Percentiles rank a stretch among this genome's conserved stretches.
Evolutionary conservation across 1,140 invertebrate species (phyloP).

Genomic region (Cotesia chilonis): DNA sequence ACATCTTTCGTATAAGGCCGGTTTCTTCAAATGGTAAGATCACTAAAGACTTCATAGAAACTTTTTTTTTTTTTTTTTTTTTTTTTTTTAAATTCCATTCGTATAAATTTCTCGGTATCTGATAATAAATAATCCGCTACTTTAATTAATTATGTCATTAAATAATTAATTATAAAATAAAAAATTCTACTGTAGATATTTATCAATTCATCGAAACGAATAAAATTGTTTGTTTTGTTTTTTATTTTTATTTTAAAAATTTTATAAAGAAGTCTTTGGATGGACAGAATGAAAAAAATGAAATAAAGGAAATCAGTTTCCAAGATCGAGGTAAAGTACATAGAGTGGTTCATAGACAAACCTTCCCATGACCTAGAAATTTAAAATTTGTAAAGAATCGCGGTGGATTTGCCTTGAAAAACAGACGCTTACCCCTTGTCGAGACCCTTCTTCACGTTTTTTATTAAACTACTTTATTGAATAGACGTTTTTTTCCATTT

Average conservation of each 20-base stretch:
- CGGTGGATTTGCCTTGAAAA: slow-evolving; percentile 56
- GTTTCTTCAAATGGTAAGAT: slow-evolving; percentile 37
- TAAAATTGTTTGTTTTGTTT: too few species aligned
- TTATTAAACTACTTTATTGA: slow-evolving; percentile 21
- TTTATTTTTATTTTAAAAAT: background rate
- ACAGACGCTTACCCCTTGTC: slow-evolving; percentile 61
- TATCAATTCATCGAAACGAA: too few species aligned
- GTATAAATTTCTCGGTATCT: background rate
- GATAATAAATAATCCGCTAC: slow-evolving; percentile 18
- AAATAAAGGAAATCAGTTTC: slow-evolving; percentile 60
- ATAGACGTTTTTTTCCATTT: slow-evolving; percentile 38
- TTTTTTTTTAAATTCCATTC: background rate
- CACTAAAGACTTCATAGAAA: slow-evolving; percentile 26
- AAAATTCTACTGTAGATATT: too few species aligned
- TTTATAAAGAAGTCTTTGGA: background rate
- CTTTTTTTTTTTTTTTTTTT: slow-evolving; percentile 15
- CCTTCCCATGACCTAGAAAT: slow-evolving; percentile 66
- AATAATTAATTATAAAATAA: slow-evolving; percentile 1
- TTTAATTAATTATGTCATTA: slow-evolving; percentile 21
- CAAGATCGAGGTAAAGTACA: slow-evolving; percentile 56
- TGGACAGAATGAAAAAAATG: background rate
- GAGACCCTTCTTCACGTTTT: slow-evolving; percentile 42
- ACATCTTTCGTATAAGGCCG: slow-evolving; percentile 26
- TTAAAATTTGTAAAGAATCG: slow-evolving; percentile 58
- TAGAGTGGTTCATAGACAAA: slow-evolving; percentile 40